Conservation (phyloP, 2,888 invertebrate species). For the Mallateleia sp. region DNA sequence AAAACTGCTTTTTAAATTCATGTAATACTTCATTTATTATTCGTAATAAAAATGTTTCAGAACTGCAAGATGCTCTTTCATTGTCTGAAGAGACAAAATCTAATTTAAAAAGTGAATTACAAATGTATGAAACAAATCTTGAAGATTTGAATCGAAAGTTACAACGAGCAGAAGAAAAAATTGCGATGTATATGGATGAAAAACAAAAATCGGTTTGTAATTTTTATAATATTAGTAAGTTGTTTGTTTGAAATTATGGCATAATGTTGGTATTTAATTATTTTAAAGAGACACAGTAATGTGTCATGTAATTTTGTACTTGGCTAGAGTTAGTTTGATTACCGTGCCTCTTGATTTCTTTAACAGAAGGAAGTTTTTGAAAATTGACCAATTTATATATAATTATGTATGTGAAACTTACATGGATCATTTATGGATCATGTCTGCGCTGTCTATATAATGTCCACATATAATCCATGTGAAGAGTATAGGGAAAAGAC, state of each 20-base stretch:
- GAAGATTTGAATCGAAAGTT: conserved; percentile 91
- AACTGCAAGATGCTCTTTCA: conserved; percentile 85
- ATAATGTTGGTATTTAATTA: not conserved
- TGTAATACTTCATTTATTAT: not conserved
- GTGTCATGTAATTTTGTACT: too few species aligned
- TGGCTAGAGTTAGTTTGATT: too few species aligned
- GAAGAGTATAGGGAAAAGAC: too few species aligned
- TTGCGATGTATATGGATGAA: conserved; percentile 90
- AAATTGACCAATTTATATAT: too few species aligned
- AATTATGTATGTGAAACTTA: too few species aligned
- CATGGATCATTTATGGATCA: too few species aligned
- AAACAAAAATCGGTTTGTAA: conserved; percentile 90
- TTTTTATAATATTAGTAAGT: not conserved
- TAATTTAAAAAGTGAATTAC: conserved; percentile 86
- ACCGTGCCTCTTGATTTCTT: too few species aligned
- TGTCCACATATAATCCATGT: too few species aligned
- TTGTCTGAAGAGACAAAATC: conserved; percentile 86
- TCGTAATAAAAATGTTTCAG: conserved; percentile 78
- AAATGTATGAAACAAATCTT: conserved; percentile 83
- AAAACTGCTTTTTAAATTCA: not conserved
- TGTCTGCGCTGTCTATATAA: too few species aligned
- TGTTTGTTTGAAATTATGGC: not conserved
- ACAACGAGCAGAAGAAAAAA: conserved; percentile 91
- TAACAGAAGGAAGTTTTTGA: too few species aligned
- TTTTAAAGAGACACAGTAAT: too few species aligned